phyloP scores from a whole-genome alignment of 1,140 invertebrate species.

The Bombus sibiricus region DNA sequence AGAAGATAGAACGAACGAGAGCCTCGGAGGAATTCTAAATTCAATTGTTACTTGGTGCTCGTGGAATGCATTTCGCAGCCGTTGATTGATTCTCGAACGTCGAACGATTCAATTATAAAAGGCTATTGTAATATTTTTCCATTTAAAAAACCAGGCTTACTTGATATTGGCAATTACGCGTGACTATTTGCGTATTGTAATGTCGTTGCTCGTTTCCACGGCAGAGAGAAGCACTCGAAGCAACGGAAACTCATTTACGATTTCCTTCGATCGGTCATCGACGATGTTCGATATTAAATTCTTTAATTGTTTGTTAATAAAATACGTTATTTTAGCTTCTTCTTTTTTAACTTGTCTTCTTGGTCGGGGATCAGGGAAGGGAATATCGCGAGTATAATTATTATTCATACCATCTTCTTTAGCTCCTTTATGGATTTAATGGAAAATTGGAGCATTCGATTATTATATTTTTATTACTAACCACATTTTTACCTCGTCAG shows the following conservation, averaged over 20 bases:
- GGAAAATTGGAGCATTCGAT: constrained; percentile 33
- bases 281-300: constrained; percentile 41
- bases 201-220: constrained; percentile 6
- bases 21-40: not conserved
- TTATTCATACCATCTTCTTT: constrained; percentile 69
- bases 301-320: constrained; percentile 71
- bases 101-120: constrained; percentile 25
- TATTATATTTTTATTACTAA: constrained; percentile 22
- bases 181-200: constrained; percentile 33
- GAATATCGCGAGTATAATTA: constrained; percentile 76
- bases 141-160: not conserved
- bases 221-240: constrained; percentile 14
- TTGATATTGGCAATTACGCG: constrained; percentile 31
- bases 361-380: constrained; percentile 8
- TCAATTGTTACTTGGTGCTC: not conserved
- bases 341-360: constrained; percentile 18
- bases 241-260: constrained; percentile 33
- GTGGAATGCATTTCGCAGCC: not conserved
- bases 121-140: constrained; percentile 37
- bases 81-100: constrained; percentile 2
- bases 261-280: constrained; percentile 25
- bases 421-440: constrained; percentile 62
- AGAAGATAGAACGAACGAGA: no score
- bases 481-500: constrained; percentile 17
- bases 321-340: constrained; percentile 44